These are phyloP conservation scores for Pantelozetes paolii DNA, from an alignment of 2,888 invertebrate genomes.

Conservation along the genomic window DNA sequence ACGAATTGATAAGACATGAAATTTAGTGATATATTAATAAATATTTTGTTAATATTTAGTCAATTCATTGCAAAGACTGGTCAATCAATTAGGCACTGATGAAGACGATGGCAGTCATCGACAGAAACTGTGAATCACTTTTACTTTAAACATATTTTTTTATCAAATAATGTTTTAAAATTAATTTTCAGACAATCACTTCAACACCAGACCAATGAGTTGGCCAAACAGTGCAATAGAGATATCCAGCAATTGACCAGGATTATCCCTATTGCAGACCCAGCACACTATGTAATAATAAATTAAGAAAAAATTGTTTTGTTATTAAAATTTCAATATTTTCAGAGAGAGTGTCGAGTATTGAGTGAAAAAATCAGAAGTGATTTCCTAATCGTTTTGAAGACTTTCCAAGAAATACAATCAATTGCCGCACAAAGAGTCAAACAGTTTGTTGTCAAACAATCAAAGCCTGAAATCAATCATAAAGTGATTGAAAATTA, in stretches of 20 bases:
- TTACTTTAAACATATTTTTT: background rate
- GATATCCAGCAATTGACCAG: background rate
- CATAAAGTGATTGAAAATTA: conserved; percentile 33
- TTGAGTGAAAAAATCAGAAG: conserved; percentile 82
- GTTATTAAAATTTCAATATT: background rate
- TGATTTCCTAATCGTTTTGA: conserved; percentile 82
- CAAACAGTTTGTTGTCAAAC: conserved; percentile 67
- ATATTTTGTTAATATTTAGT: conserved; percentile 59
- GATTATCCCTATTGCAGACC: background rate
- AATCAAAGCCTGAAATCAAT: conserved; percentile 46
- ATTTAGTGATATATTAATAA: no score
- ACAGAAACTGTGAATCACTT: conserved; percentile 65
- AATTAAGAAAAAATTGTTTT: background rate
- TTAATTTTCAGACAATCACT: conserved; percentile 63
- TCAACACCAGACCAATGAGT: conserved; percentile 88
- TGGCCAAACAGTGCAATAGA: conserved; percentile 62
- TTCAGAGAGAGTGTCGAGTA: conserved; percentile 72
- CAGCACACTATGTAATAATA: conserved; percentile 44
- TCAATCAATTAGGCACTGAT: conserved; percentile 82
- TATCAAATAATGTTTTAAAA: background rate
- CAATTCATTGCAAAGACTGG: conserved; percentile 88
- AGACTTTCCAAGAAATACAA: conserved; percentile 76
- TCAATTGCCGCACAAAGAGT: conserved; percentile 82
- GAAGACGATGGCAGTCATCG: conserved; percentile 84
- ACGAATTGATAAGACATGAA: no score